Conservation (phyloP, 2,888 invertebrate species). For the Terebella lapidaria region DNA sequence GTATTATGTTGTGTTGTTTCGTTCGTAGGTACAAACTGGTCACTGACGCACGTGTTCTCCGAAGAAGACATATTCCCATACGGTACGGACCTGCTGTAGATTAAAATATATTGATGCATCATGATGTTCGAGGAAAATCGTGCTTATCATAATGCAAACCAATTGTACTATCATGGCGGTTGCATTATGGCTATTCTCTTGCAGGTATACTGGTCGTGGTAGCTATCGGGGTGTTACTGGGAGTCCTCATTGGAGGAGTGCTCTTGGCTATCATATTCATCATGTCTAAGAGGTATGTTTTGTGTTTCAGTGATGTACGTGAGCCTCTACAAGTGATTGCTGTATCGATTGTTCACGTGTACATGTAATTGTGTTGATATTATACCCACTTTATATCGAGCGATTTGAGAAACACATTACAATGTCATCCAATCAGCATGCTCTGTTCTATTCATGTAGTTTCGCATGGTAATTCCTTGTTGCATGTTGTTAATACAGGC, state of each 20-base stretch:
- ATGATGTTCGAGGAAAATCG: not conserved
- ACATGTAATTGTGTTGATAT: no score
- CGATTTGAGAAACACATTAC: no score
- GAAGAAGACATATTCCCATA: not conserved
- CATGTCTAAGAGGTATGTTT: not conserved
- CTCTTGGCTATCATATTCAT: not conserved
- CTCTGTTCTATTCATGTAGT: no score
- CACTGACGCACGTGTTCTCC: not conserved
- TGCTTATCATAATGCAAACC: not conserved
- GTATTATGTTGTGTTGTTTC: no score
- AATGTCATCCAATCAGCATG: no score
- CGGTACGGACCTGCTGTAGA: not conserved
- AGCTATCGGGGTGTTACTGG: slow-evolving; percentile 1
- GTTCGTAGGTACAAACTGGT: no score
- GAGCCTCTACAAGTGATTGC: no score
- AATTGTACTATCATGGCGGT: not conserved
- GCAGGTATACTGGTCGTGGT: not conserved
- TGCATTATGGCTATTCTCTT: not conserved
- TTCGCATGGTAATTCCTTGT: no score
- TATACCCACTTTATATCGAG: no score
- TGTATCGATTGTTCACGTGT: no score
- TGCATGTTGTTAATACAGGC: no score
- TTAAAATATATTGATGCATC: not conserved
- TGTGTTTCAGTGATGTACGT: no score
- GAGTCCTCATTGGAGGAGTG: not conserved